Evolutionary conservation across 2,113 vertebrate species (phyloP).

Genomic region (Opisthocomus hoazin): DNA sequence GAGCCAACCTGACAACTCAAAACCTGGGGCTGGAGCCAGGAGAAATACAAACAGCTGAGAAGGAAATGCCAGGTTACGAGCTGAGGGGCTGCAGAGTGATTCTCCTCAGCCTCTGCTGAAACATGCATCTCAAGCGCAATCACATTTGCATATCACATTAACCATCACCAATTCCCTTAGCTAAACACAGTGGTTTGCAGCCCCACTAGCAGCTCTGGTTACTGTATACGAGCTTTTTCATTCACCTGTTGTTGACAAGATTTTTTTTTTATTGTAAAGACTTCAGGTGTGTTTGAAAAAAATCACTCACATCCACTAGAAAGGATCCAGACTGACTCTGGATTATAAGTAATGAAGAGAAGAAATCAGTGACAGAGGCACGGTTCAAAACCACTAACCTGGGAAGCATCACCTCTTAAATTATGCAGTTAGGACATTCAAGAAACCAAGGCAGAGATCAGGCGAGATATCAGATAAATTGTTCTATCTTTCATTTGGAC

Average conservation of each 20-base stretch:
- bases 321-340: not conserved
- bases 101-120: not conserved
- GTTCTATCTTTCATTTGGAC: not conserved
- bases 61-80: not conserved
- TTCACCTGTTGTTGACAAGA: not conserved
- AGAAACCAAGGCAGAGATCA: not conserved
- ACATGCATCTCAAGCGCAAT: not conserved
- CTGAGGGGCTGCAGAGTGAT: not conserved
- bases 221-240: not conserved
- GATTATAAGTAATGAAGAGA: not conserved
- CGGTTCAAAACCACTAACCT: not conserved
- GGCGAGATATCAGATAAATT: not conserved
- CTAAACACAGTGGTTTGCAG: not conserved
- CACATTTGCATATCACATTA: not conserved
- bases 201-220: not conserved
- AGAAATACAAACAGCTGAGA: not conserved
- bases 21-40: not conserved
- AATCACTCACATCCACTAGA: not conserved
- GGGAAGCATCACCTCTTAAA: not conserved
- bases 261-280: not conserved
- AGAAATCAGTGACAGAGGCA: not conserved
- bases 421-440: not conserved
- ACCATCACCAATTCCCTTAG: not conserved
- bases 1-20: not conserved
- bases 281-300: not conserved